Percentiles rank a stretch among this genome's conserved stretches.
Evolutionary conservation across 2,797 vertebrate genomes (phyloP).

Genomic region (Hafferia zeledoni): DNA sequence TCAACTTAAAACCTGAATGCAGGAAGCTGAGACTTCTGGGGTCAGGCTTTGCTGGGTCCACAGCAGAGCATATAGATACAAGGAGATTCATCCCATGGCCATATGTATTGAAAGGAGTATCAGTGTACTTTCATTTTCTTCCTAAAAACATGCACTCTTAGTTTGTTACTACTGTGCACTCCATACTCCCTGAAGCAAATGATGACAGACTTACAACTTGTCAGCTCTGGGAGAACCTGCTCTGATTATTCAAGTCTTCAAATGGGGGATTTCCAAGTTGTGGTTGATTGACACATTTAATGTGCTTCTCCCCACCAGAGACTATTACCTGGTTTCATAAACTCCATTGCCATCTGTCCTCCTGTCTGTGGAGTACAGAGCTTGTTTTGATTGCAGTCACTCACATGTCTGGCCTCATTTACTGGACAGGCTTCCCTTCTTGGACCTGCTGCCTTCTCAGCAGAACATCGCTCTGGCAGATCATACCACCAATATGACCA

Average conservation of each 20-base stretch:
- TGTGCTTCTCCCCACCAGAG: conserved; percentile 8
- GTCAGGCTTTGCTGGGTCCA: background rate
- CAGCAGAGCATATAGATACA: background rate
- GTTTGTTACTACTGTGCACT: background rate
- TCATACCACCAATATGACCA: background rate
- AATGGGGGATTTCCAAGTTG: background rate
- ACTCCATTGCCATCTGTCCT: conserved; percentile 44
- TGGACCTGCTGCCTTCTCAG: background rate
- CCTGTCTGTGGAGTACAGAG: background rate
- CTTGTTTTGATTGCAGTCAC: background rate
- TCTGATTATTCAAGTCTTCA: background rate
- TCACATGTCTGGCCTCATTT: background rate
- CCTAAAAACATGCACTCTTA: background rate
- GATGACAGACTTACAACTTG: background rate
- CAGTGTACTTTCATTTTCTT: background rate
- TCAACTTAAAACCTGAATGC: background rate
- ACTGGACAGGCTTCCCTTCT: conserved; percentile 9
- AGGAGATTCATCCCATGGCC: background rate
- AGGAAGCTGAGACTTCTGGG: background rate
- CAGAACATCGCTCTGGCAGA: background rate
- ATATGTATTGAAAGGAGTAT: background rate
- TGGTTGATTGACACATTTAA: conserved; percentile 12
- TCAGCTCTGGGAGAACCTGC: background rate
- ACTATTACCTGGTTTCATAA: conserved; percentile 15
- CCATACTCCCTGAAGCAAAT: background rate